A percentile compares a stretch with the other conserved stretches of the same genome.
phyloP scores from a whole-genome alignment of 2,888 invertebrate species.

The Microdon myrmicae region DNA sequence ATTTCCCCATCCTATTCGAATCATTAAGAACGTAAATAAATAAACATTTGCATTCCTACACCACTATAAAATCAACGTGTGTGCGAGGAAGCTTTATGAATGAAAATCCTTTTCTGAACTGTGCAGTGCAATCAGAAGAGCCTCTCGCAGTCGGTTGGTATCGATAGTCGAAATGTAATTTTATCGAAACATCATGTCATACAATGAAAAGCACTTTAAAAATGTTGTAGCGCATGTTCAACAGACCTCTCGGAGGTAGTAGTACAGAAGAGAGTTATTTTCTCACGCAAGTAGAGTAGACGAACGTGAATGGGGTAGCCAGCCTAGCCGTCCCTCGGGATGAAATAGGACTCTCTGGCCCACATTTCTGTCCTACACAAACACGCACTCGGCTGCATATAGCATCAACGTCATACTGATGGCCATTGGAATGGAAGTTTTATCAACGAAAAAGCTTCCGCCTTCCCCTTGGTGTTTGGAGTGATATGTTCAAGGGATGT shows the following conservation, averaged over 20 bases:
- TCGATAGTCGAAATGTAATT: neutral
- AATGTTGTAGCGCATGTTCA: slow-evolving; percentile 25
- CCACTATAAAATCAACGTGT: too few species aligned
- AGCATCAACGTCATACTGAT: slow-evolving; percentile 39
- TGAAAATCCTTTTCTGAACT: slow-evolving; percentile 41
- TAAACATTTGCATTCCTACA: slow-evolving; percentile 46
- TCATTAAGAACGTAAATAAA: slow-evolving; percentile 48
- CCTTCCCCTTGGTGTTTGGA: slow-evolving; percentile 24
- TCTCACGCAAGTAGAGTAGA: slow-evolving; percentile 6
- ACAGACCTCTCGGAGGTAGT: slow-evolving; percentile 5
- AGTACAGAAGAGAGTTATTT: slow-evolving; percentile 26
- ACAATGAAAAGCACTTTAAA: slow-evolving; percentile 23
- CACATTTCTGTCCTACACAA: slow-evolving; percentile 13
- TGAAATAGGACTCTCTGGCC: slow-evolving; percentile 14
- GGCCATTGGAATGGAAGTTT: slow-evolving; percentile 48
- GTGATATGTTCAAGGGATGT: slow-evolving; percentile 46
- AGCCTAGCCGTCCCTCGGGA: slow-evolving; percentile 40
- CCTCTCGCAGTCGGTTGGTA: slow-evolving; percentile 3
- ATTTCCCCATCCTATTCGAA: slow-evolving; percentile 41
- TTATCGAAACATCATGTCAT: slow-evolving; percentile 25
- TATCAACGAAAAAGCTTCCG: slow-evolving; percentile 49
- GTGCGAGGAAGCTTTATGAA: slow-evolving; percentile 50
- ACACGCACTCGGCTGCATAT: neutral
- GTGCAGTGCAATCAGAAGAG: slow-evolving; percentile 11
- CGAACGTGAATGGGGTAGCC: slow-evolving; percentile 1